Evolutionary conservation across 2,113 vertebrate species (phyloP), one percentile per base, ranked within the genome.

Genomic region (Regulus satrapa): DNA sequence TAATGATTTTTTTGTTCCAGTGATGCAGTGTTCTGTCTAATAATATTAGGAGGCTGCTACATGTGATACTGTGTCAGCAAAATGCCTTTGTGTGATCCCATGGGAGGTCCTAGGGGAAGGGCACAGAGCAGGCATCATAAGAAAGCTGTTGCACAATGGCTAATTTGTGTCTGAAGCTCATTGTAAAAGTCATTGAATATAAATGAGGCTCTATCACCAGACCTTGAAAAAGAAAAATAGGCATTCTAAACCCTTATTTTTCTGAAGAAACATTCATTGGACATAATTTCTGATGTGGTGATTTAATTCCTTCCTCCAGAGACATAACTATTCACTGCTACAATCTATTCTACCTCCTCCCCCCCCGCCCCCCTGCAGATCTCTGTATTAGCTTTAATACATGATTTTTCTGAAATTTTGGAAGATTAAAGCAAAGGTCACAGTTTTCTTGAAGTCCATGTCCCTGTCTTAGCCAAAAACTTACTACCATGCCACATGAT

Each of bases 311-410:
- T 74, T 77, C 64, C 18, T 69, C 41, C 54, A 52, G 18, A 85
- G 28, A 46, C 14, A 28, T 34, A 38, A 63, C 12, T 74, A 12
- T 58, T 88, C 26, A 46, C 29, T 72, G 14, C 40, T 59, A 21
- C 24, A 55, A 63, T 29, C 24, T 61, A 15, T 71, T 82, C 23
- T n/a, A 59, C 8, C 4, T 38, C 38, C 24, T 41, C 14, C 7
- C 2, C 7, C 10, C 10, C 4, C 4, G 6, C 1, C 18, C n/a
- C n/a, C n/a, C n/a, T n/a, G n/a, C n/a, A n/a, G n/a, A 38, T 38
- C 23, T 78, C 25, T 71, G 0, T 73, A 52, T 49, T 54, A 64
- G 25, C 34, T 87, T 52, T 74, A 49, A 29, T 87, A 41, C 12
- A 18, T 40, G 5, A 1, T 5, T 77, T 68, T 51, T n/a, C n/a